A percentile compares a stretch with the other conserved stretches of the same genome.
Evolutionary conservation across 1,140 invertebrate species (phyloP).

Genomic region (Leguminivora glycinivorella): DNA sequence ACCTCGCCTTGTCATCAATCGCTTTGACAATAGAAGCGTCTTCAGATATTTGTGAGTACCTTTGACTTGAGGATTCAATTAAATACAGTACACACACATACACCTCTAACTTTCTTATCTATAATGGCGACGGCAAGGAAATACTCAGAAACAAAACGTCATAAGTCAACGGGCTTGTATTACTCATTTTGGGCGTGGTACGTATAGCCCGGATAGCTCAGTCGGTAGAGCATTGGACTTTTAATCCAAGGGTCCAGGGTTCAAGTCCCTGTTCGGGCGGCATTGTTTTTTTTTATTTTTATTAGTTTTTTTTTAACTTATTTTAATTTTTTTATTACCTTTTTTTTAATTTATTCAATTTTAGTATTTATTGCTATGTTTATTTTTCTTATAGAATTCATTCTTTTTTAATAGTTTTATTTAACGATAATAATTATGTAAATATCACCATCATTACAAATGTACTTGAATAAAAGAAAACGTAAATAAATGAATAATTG

Average conservation of each 20-base stretch:
- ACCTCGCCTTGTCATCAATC: too few species aligned
- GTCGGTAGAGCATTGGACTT: constrained; percentile 87
- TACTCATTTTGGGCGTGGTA: constrained; percentile 32
- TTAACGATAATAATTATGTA: too few species aligned
- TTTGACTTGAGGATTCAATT: too few species aligned
- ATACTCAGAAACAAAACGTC: neutral
- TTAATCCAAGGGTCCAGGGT: constrained; percentile 88
- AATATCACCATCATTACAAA: too few species aligned
- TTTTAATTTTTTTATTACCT: neutral
- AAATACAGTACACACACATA: too few species aligned
- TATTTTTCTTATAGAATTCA: too few species aligned
- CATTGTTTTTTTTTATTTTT: constrained; percentile 34
- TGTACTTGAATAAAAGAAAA: too few species aligned
- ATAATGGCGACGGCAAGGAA: neutral
- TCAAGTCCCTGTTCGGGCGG: constrained; percentile 88
- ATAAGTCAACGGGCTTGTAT: constrained; percentile 8
- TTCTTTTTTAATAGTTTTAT: too few species aligned
- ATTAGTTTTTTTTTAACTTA: constrained; percentile 3
- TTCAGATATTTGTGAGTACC: too few species aligned
- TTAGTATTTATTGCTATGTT: too few species aligned
- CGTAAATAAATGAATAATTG: too few species aligned
- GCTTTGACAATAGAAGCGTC: too few species aligned
- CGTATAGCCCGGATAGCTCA: constrained; percentile 53
- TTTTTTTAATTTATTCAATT: neutral
- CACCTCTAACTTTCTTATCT: neutral